phyloP scores from a whole-genome alignment of 2,888 invertebrate genomes.

The Drosophila anomelani region DNA sequence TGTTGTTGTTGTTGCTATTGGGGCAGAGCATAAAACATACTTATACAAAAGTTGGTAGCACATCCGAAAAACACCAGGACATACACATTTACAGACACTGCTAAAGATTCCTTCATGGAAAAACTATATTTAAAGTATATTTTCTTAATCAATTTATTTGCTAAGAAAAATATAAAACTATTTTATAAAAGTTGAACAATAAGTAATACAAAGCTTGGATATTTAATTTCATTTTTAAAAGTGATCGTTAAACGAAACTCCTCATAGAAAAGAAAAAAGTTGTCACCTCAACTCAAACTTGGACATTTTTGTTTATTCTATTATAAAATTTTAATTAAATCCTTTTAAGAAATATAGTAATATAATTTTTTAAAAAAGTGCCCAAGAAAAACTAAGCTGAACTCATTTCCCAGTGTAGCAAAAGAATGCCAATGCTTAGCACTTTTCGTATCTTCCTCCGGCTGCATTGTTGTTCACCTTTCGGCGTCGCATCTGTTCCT shows the following conservation, averaged over 20 bases:
- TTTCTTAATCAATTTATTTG: background rate
- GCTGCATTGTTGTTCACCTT: constrained; percentile 51
- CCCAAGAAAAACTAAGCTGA: background rate
- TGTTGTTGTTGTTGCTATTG: constrained; percentile 43
- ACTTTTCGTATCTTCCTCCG: constrained; percentile 27
- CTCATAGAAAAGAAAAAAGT: too few species aligned
- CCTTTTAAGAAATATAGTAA: too few species aligned
- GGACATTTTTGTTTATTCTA: too few species aligned
- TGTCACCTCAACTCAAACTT: too few species aligned
- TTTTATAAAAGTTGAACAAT: background rate
- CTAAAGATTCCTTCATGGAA: background rate
- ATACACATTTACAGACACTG: constrained; percentile 9
- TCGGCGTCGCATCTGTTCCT: constrained; percentile 40
- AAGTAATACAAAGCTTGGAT: background rate
- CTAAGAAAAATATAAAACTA: too few species aligned
- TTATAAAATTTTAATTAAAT: too few species aligned
- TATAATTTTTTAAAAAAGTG: too few species aligned
- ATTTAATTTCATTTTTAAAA: background rate
- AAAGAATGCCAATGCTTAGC: constrained; percentile 36
- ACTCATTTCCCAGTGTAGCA: background rate
- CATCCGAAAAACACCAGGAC: constrained; percentile 46
- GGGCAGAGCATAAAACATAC: constrained; percentile 57
- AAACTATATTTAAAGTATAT: too few species aligned
- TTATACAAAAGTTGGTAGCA: constrained; percentile 75
- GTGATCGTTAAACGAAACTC: too few species aligned